Evolutionary conservation across 2,113 vertebrate species (phyloP).

Genomic region (Elephas maximus): DNA sequence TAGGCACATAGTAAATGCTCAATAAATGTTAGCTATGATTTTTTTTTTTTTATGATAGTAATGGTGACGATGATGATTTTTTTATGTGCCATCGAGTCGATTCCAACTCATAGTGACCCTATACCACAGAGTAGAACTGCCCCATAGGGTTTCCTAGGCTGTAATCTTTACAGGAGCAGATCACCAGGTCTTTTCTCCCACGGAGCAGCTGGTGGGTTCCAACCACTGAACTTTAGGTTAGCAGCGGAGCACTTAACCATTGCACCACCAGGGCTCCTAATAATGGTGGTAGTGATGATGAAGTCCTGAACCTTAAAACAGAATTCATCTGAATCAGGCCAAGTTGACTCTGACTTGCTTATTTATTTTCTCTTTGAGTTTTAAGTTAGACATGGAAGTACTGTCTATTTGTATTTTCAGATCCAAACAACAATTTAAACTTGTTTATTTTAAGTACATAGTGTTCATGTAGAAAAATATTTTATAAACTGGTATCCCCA

Average conservation of each 20-base stretch:
- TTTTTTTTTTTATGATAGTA: too few relatives aligned
- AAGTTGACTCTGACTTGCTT: neutral
- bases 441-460: neutral
- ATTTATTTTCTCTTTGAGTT: constrained; percentile 23
- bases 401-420: constrained; percentile 14
- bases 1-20: neutral
- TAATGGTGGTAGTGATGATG: neutral
- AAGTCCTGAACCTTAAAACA: neutral
- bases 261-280: neutral
- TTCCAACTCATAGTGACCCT: neutral
- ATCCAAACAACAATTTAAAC: constrained; percentile 24
- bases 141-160: neutral
- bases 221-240: neutral
- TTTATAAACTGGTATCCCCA: neutral
- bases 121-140: neutral
- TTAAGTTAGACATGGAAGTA: constrained; percentile 16
- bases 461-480: neutral
- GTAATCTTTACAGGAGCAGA: neutral
- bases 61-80: neutral
- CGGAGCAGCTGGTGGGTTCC: neutral
- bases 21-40: neutral
- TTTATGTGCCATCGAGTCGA: too few relatives aligned
- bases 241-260: neutral
- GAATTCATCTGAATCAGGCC: constrained; percentile 7
- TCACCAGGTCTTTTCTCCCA: neutral